Evolutionary conservation across 92 coral and sea anemone genomes (phyloP), one percentile per base, ranked within the genome.

Genomic region (Muricea muricata): DNA sequence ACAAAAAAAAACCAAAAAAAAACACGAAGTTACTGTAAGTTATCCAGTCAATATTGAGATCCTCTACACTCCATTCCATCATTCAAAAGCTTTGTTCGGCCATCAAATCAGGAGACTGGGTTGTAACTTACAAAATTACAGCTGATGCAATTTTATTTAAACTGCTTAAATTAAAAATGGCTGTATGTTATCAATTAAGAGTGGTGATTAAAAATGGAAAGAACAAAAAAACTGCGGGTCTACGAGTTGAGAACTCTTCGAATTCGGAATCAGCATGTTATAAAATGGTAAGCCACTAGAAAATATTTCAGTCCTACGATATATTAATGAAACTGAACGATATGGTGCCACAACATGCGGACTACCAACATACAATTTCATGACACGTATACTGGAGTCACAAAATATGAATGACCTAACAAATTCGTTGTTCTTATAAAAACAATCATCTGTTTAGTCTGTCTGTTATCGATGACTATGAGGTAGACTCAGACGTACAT

Each of bases 311-410:
- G 70, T 63, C 24, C 70, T 63, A 63, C 12, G 17, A 15, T 2
- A 15, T 63, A 32, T 63, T 63, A 63, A 63, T 63, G 70, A 63
- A 63, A 63, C 70, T 63, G 28, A 25, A 63, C 70, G 32, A n/a
- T 63, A n/a, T 63, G 7, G 70, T n/a, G 70, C 28, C 70, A 63
- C 70, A 63, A 63, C 70, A 25, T 63, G 32, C 70, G 70, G 70
- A 63, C 70, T 63, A 63, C n/a, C 6, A 58, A n/a, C 67, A n/a
- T n/a, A n/a, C n/a, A n/a, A n/a, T n/a, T n/a, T n/a, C n/a, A n/a
- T n/a, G n/a, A n/a, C n/a, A n/a, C n/a, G n/a, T n/a, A n/a, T n/a
- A n/a, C n/a, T n/a, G n/a, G n/a, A n/a, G n/a, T n/a, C n/a, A n/a
- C n/a, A n/a, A n/a, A n/a, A n/a, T n/a, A n/a, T n/a, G n/a, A n/a